Percentiles rank a stretch among this genome's conserved stretches.
These are phyloP conservation scores for Echinarachnius parma DNA, from an alignment of 53 echinoderm and acorn worm genomes.

Conservation along the genomic window DNA sequence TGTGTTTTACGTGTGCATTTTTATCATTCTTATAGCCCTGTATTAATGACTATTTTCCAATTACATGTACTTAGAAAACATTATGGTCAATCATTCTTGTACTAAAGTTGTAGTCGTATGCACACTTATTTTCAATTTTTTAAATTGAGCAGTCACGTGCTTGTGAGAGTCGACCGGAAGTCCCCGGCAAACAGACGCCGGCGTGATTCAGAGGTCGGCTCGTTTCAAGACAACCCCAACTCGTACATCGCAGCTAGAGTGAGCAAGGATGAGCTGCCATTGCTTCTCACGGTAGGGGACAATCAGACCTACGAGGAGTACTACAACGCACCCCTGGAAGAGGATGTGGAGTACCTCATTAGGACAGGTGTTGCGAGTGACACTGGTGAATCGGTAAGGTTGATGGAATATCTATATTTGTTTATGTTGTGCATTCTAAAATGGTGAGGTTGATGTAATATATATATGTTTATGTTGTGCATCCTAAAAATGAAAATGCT, in stretches of 20 bases:
- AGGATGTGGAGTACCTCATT: constrained; percentile 40
- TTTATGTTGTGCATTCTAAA: too few relatives aligned
- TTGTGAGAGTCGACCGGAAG: constrained; percentile 5
- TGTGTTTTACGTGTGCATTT: too few relatives aligned
- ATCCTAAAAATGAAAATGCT: too few relatives aligned
- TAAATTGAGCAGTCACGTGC: not conserved
- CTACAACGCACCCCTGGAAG: constrained; percentile 58
- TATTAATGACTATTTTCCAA: too few relatives aligned
- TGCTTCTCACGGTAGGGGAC: constrained; percentile 55
- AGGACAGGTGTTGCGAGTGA: constrained; percentile 41
- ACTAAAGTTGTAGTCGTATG: too few relatives aligned
- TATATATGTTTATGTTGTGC: too few relatives aligned
- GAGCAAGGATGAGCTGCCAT: not conserved
- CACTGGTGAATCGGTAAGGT: not conserved
- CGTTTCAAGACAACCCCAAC: not conserved
- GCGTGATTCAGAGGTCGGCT: not conserved
- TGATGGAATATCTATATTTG: not conserved
- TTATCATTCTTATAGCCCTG: too few relatives aligned
- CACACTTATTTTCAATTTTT: not conserved
- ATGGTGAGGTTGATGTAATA: too few relatives aligned
- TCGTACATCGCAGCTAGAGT: constrained; percentile 18
- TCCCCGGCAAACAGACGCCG: constrained; percentile 7
- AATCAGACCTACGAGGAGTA: constrained; percentile 47
- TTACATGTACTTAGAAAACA: too few relatives aligned
- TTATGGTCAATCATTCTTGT: too few relatives aligned